These are phyloP conservation scores for Mastomys coucha DNA, from an alignment of 2,113 vertebrate genomes.

Conservation along the genomic window DNA sequence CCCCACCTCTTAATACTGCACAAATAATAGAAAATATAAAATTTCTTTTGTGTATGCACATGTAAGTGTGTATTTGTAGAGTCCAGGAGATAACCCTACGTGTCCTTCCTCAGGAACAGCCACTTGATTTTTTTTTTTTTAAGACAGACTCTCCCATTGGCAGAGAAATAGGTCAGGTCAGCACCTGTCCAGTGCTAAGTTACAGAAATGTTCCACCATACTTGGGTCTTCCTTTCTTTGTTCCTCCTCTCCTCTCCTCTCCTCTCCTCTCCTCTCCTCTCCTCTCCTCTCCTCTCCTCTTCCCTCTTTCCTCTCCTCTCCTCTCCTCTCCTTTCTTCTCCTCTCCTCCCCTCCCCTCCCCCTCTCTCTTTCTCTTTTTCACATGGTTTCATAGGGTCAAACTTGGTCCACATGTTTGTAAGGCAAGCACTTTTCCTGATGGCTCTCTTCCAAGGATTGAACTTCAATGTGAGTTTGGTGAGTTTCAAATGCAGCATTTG, in stretches of 20 bases:
- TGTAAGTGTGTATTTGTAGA: neutral
- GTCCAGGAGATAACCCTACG: neutral
- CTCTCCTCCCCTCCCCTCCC: neutral
- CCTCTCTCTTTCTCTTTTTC: neutral
- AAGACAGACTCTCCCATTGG: neutral
- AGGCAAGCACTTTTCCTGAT: neutral
- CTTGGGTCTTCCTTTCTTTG: neutral
- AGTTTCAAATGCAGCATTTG: neutral
- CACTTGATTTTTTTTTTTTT: neutral
- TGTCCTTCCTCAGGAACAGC: neutral
- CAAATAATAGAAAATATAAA: neutral
- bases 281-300: accelerated
- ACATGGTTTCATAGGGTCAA: neutral
- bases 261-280: accelerated
- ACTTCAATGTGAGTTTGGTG: neutral
- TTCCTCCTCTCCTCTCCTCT: accelerated
- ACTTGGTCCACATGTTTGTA: neutral
- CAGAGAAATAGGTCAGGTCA: neutral
- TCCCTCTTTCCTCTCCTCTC: too few relatives aligned
- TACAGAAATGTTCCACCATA: neutral
- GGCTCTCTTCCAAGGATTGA: neutral
- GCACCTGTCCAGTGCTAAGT: neutral
- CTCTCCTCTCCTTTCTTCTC: too few relatives aligned
- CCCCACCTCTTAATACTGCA: neutral
- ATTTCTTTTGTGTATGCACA: neutral